phyloP scores from a whole-genome alignment of 2,888 invertebrate genomes.

The Sphecodes monilicornis region DNA sequence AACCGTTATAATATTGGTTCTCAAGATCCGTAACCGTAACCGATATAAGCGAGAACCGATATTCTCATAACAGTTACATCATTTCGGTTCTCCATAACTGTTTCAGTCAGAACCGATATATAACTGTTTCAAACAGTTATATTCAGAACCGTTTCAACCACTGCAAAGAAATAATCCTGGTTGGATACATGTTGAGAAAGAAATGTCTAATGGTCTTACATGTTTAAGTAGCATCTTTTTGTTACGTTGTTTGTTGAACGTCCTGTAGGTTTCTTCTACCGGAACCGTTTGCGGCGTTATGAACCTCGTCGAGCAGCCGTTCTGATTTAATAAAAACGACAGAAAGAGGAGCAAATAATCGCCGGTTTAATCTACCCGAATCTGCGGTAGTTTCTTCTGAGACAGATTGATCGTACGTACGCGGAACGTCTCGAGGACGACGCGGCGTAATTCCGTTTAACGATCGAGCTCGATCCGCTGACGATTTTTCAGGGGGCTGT shows the following conservation, averaged over 20 bases:
- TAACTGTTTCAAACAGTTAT: too few species aligned
- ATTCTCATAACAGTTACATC: too few species aligned
- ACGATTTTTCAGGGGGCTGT: constrained; percentile 30
- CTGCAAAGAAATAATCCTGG: too few species aligned
- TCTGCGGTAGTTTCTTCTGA: neutral
- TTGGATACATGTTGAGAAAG: too few species aligned
- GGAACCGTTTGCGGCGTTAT: neutral
- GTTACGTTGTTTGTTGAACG: neutral
- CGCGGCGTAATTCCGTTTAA: constrained; percentile 8
- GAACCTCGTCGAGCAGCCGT: neutral
- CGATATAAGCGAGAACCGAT: too few species aligned
- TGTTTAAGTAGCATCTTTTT: neutral
- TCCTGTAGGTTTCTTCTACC: neutral
- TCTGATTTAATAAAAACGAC: neutral
- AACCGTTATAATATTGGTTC: too few species aligned
- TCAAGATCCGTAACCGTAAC: too few species aligned
- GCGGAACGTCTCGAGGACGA: constrained; percentile 4
- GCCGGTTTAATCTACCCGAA: neutral
- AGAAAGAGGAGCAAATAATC: neutral
- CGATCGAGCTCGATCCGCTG: neutral
- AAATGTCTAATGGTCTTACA: neutral
- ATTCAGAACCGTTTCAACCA: too few species aligned
- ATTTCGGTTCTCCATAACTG: too few species aligned
- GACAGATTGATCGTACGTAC: constrained; percentile 9
- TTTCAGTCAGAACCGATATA: too few species aligned